Percentiles rank a stretch among this genome's conserved stretches.
These are phyloP conservation scores for Tortrix viridana DNA, from an alignment of 2,888 invertebrate species.

Conservation along the genomic window DNA sequence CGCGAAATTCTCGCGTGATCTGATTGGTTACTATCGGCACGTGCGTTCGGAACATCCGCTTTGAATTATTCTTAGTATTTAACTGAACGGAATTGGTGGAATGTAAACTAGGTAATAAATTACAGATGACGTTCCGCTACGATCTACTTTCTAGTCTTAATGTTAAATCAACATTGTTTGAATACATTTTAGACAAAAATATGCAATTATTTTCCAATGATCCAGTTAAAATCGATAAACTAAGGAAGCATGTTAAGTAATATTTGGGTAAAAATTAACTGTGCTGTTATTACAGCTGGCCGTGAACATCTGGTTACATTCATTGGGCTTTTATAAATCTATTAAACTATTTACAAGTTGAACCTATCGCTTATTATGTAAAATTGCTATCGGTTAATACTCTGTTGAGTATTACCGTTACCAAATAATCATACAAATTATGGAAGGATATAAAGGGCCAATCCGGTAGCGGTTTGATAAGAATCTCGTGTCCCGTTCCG, in stretches of 20 bases:
- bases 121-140: conserved; percentile 30
- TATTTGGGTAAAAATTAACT: no score
- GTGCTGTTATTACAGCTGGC: no score
- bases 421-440: no score
- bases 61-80: conserved; percentile 47
- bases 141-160: conserved; percentile 29
- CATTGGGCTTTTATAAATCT: neutral
- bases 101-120: conserved; percentile 38
- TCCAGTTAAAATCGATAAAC: no score
- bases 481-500: conserved; percentile 22
- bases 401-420: no score
- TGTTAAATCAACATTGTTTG: conserved; percentile 29
- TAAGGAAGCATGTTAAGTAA: no score
- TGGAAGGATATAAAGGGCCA: no score
- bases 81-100: conserved; percentile 41
- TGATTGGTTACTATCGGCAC: conserved; percentile 55
- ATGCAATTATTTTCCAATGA: no score
- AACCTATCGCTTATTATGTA: neutral
- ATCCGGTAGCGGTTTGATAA: conserved; percentile 20
- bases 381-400: no score
- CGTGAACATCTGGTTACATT: neutral
- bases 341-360: no score
- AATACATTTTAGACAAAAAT: neutral
- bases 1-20: conserved; percentile 57
- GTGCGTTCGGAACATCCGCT: conserved; percentile 59